Conservation (phyloP, 2,113 vertebrate species). For the Oceanites oceanicus region DNA sequence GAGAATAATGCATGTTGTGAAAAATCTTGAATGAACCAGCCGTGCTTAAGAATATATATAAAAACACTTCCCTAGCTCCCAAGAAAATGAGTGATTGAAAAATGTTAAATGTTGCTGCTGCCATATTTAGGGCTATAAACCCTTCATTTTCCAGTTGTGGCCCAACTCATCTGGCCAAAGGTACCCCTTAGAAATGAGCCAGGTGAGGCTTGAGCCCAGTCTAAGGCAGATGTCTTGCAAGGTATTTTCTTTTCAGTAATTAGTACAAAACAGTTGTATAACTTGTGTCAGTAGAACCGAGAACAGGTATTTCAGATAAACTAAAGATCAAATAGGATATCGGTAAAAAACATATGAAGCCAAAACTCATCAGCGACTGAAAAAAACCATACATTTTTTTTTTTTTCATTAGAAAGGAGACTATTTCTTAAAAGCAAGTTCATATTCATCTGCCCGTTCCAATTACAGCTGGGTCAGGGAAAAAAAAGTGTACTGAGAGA, state of each 20-base stretch:
- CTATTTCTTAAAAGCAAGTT: background rate
- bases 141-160: background rate
- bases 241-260: background rate
- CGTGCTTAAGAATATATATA: background rate
- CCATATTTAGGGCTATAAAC: background rate
- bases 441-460: background rate
- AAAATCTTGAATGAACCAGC: constrained; percentile 18
- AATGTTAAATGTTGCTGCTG: constrained; percentile 37
- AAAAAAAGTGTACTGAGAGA: background rate
- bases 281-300: background rate
- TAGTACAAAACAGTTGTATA: background rate
- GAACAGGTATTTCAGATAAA: background rate
- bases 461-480: background rate
- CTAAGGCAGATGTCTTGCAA: background rate
- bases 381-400: background rate
- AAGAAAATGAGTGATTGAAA: constrained; percentile 27
- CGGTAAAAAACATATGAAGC: background rate
- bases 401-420: background rate
- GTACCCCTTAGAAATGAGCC: background rate
- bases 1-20: background rate
- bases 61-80: background rate
- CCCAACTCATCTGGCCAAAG: background rate
- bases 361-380: background rate
- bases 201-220: background rate
- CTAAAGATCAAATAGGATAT: background rate